Base-by-base conservation (phyloP, 2,888 invertebrate genomes). In the Axea sp. region DNA sequence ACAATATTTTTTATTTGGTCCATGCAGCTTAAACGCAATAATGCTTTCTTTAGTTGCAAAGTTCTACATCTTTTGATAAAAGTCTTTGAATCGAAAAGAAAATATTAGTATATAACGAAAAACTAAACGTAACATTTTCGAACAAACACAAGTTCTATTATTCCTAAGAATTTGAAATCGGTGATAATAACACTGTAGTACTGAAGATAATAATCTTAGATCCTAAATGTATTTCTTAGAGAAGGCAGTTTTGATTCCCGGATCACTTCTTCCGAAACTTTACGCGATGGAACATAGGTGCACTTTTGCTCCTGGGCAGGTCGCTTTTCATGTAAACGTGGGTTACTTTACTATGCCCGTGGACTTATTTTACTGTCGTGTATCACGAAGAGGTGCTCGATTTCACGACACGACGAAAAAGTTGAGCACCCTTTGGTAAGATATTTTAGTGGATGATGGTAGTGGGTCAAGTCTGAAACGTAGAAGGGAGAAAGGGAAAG, bases 1-100 rank as follows among this genome's bases (percentile, higher is more conserved):
- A 85, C 85, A 84, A 84, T 83, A 83, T 81, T 81, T 80, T 78
- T 80, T 77, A 80, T 80, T 82, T 77, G 78, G 75, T n/a, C n/a
- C n/a, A n/a, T n/a, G n/a, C n/a, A n/a, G n/a, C n/a, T n/a, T n/a
- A n/a, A n/a, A n/a, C n/a, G n/a, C n/a, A n/a, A n/a, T n/a, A n/a
- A n/a, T n/a, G n/a, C n/a, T n/a, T n/a, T n/a, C n/a, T n/a, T n/a
- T n/a, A n/a, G n/a, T n/a, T n/a, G n/a, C n/a, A n/a, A n/a, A n/a
- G n/a, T n/a, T n/a, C n/a, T n/a, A n/a, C n/a, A n/a, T n/a, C n/a
- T n/a, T n/a, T n/a, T n/a, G n/a, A n/a, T n/a, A n/a, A n/a, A n/a
- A n/a, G n/a, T n/a, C n/a, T n/a, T n/a, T n/a, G n/a, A n/a, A n/a
- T n/a, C n/a, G n/a, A n/a, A 31, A 11, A 31, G 8, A 33, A 51